phyloP scores from a whole-genome alignment of 2,888 invertebrate species.

The Phyllotreta cruciferae region DNA sequence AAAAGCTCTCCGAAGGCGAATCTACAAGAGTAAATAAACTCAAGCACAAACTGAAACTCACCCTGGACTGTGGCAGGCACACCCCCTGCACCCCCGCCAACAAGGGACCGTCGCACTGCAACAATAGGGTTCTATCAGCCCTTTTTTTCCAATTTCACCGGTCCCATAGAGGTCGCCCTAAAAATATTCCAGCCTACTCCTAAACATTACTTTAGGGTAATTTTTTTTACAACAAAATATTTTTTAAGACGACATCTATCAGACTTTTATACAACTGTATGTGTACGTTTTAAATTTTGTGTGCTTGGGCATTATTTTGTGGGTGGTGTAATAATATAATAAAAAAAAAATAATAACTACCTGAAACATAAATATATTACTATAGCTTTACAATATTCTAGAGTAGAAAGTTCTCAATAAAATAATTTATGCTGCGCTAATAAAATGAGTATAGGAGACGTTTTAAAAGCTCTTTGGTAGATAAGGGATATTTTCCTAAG shows the following conservation, averaged over 20 bases:
- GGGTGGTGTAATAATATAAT: neutral
- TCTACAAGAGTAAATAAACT: slow-evolving; percentile 31
- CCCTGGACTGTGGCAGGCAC: slow-evolving; percentile 59
- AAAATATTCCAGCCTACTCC: neutral
- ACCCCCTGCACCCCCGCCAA: slow-evolving; percentile 58
- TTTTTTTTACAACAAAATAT: too few species aligned
- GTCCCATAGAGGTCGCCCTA: slow-evolving; percentile 8
- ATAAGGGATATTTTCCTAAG: too few species aligned
- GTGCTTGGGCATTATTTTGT: neutral
- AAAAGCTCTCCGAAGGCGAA: slow-evolving; percentile 33
- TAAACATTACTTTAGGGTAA: slow-evolving; percentile 1
- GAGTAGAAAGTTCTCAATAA: neutral
- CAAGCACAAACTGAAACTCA: slow-evolving; percentile 49
- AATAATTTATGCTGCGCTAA: too few species aligned
- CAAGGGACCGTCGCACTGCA: slow-evolving; percentile 59
- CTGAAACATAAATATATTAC: slow-evolving; percentile 7
- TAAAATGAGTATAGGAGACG: neutral
- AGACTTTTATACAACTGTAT: too few species aligned
- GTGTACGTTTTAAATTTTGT: too few species aligned
- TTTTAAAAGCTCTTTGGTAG: neutral
- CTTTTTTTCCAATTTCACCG: slow-evolving; percentile 20
- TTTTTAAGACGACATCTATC: too few species aligned
- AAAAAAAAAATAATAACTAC: neutral
- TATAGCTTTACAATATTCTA: neutral
- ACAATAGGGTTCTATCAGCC: slow-evolving; percentile 43